Conservation (phyloP, 2,888 invertebrate species). For the Diplazon laetatorius region DNA sequence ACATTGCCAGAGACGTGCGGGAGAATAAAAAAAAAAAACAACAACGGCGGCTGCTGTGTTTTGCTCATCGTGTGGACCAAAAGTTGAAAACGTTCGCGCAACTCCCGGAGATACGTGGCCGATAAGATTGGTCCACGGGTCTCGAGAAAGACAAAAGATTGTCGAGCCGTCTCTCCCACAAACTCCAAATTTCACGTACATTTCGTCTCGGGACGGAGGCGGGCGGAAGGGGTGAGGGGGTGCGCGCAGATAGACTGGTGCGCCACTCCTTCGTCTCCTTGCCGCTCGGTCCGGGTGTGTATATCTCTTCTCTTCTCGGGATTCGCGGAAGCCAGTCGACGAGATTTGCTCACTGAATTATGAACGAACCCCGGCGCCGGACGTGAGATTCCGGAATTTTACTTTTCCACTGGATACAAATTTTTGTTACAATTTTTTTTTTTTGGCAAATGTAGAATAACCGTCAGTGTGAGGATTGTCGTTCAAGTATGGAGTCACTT, state of each 20-base stretch:
- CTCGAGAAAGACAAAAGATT: slow-evolving; percentile 35
- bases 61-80: not conserved
- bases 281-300: slow-evolving; percentile 63
- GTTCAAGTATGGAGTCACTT: not conserved
- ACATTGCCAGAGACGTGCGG: slow-evolving; percentile 25
- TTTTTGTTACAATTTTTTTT: not conserved
- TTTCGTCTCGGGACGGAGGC: slow-evolving; percentile 13
- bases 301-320: slow-evolving; percentile 40
- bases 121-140: slow-evolving; percentile 68
- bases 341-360: slow-evolving; percentile 77
- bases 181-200: slow-evolving; percentile 44
- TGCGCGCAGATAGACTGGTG: slow-evolving; percentile 1
- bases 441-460: not conserved
- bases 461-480: not conserved
- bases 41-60: slow-evolving; percentile 24
- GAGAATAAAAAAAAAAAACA: slow-evolving; percentile 44
- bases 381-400: slow-evolving; percentile 25
- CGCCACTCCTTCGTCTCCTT: slow-evolving; percentile 52
- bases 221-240: not conserved
- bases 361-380: slow-evolving; percentile 68
- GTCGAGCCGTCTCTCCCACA: slow-evolving; percentile 35
- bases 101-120: slow-evolving; percentile 75
- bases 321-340: slow-evolving; percentile 79
- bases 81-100: slow-evolving; percentile 58
- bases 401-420: not conserved